These are phyloP conservation scores for Gymnothorax javanicus DNA, from an alignment of 2,797 vertebrate genomes.

Conservation along the genomic window DNA sequence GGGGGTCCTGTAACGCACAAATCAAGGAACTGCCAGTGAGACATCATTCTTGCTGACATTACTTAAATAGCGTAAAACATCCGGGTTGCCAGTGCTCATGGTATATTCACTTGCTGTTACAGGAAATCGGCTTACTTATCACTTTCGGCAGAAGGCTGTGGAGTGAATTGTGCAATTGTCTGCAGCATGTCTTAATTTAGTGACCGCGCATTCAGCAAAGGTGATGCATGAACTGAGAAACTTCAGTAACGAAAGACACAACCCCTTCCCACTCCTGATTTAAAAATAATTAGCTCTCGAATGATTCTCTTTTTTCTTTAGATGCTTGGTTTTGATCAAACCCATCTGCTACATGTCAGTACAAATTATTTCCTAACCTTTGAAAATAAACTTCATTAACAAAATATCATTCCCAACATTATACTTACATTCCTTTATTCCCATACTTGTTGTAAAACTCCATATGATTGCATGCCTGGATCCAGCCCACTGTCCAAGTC, in stretches of 20 bases:
- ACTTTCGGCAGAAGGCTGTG: background rate
- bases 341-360: background rate
- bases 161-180: background rate
- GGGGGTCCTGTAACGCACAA: background rate
- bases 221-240: too few species aligned
- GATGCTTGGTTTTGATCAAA: background rate
- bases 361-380: background rate
- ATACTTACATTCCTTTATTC: slow-evolving; percentile 93
- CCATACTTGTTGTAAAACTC: slow-evolving; percentile 97
- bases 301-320: background rate
- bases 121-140: background rate
- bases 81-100: background rate
- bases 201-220: background rate
- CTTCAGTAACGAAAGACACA: background rate
- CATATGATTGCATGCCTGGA: slow-evolving; percentile 98
- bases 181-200: background rate
- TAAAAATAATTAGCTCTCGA: background rate
- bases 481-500: slow-evolving; percentile 97
- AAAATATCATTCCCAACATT: background rate
- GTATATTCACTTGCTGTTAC: background rate
- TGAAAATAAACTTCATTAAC: background rate
- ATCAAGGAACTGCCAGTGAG: background rate
- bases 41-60: background rate
- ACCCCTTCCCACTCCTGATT: background rate
- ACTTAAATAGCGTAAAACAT: background rate